A percentile compares a stretch with the other conserved stretches of the same genome.
Evolutionary conservation across 2,797 vertebrate species (phyloP).

Genomic region (Calcarius lapponicus): DNA sequence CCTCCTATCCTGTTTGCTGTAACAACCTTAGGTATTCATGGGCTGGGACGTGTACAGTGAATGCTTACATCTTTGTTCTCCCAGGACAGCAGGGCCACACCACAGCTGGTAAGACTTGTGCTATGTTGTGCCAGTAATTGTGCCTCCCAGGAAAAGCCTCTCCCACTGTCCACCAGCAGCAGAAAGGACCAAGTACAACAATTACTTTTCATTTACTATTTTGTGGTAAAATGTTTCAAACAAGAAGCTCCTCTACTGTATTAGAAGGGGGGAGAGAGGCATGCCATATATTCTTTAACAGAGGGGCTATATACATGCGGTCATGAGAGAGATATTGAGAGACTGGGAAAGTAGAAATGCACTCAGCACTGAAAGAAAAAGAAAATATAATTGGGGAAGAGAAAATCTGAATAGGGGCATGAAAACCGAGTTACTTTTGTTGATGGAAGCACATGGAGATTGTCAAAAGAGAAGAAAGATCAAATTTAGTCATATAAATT

Average conservation of each 20-base stretch:
- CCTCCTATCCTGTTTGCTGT: neutral
- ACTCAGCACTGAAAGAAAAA: neutral
- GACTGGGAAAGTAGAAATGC: neutral
- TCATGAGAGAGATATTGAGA: neutral
- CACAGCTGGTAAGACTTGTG: constrained; percentile 28
- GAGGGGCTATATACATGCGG: neutral
- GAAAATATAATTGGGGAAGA: neutral
- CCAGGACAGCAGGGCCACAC: neutral
- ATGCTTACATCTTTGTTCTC: constrained; percentile 25
- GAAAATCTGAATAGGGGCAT: neutral
- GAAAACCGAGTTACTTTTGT: neutral
- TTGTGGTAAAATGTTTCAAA: neutral
- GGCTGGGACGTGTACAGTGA: neutral
- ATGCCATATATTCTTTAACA: neutral
- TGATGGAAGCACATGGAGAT: neutral
- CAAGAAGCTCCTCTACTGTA: neutral
- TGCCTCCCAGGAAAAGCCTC: constrained; percentile 12
- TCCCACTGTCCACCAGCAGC: neutral
- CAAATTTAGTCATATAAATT: neutral
- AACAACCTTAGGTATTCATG: constrained; percentile 57
- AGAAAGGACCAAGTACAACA: neutral
- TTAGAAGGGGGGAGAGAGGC: neutral
- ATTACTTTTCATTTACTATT: constrained; percentile 1
- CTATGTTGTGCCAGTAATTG: constrained; percentile 55
- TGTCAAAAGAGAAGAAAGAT: neutral